Evolutionary conservation across 2,797 vertebrate genomes (phyloP).

Genomic region (Aeoliscus strigatus): DNA sequence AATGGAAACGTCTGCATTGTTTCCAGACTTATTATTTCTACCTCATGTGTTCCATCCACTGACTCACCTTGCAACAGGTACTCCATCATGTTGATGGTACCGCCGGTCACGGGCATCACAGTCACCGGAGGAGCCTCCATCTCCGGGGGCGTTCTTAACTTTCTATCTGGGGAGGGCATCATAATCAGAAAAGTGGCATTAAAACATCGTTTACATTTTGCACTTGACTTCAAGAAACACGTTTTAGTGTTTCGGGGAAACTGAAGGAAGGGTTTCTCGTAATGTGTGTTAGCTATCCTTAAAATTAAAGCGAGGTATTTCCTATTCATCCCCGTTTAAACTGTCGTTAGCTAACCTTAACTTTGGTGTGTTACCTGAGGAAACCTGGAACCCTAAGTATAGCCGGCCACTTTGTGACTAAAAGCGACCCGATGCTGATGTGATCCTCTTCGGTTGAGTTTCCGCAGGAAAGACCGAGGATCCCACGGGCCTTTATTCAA

Average conservation of each 20-base stretch:
- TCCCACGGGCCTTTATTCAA: slow-evolving; percentile 3
- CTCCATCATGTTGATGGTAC: slow-evolving; percentile 97
- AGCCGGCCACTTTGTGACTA: neutral
- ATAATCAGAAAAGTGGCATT: fast-evolving
- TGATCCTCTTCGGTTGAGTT: neutral
- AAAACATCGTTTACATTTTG: neutral
- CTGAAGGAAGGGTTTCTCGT: no score
- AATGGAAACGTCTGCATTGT: no score
- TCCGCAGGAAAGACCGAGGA: slow-evolving; percentile 15
- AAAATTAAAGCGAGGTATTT: neutral
- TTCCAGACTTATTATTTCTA: no score
- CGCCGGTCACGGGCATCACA: slow-evolving; percentile 91
- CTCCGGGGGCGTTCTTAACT: neutral
- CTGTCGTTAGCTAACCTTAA: neutral
- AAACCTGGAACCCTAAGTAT: neutral
- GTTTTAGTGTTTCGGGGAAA: no score
- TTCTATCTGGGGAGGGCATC: slow-evolving; percentile 1
- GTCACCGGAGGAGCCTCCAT: slow-evolving; percentile 96
- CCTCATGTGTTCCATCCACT: neutral
- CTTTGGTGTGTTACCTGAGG: slow-evolving; percentile 8
- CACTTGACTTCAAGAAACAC: no score
- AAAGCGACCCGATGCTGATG: neutral
- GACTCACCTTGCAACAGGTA: slow-evolving; percentile 88
- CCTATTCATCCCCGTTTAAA: no score
- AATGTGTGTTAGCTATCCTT: neutral